Percentiles rank a stretch among this genome's conserved stretches.
These are phyloP conservation scores for Drosophila fulvimacula DNA, from an alignment of 2,888 invertebrate genomes.

Conservation along the genomic window DNA sequence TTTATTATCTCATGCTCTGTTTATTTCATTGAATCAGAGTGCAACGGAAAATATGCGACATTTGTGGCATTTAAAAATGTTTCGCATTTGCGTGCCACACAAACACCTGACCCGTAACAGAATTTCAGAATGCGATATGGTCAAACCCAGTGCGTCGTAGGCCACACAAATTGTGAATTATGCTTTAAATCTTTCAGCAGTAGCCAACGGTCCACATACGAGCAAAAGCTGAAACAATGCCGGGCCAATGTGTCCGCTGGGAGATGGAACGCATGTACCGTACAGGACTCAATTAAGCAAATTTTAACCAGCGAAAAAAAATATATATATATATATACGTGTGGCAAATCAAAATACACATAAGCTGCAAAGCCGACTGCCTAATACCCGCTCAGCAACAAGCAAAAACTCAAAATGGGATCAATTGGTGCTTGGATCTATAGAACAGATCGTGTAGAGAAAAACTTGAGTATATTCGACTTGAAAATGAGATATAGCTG, in stretches of 20 bases:
- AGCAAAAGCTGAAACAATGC: conserved; percentile 20
- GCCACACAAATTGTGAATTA: conserved; percentile 44
- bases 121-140: conserved; percentile 6
- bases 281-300: conserved; percentile 46
- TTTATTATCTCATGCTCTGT: background rate
- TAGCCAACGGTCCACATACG: conserved; percentile 7
- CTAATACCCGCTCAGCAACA: background rate
- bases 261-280: conserved; percentile 28
- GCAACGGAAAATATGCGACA: background rate
- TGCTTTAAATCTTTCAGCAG: conserved; percentile 44
- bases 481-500: background rate
- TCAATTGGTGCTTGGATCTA: background rate
- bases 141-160: background rate
- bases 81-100: background rate
- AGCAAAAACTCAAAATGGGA: background rate
- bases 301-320: conserved; percentile 24
- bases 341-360: background rate
- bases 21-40: conserved; percentile 1
- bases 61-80: conserved; percentile 1
- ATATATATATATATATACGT: background rate
- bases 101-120: conserved; percentile 11
- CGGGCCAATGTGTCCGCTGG: conserved; percentile 37
- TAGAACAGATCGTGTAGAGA: background rate
- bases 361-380: background rate
- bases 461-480: background rate